Percentiles rank a stretch among this genome's conserved stretches.
phyloP scores from a whole-genome alignment of 2,113 vertebrate genomes.

The Erythrolamprus reginae region DNA sequence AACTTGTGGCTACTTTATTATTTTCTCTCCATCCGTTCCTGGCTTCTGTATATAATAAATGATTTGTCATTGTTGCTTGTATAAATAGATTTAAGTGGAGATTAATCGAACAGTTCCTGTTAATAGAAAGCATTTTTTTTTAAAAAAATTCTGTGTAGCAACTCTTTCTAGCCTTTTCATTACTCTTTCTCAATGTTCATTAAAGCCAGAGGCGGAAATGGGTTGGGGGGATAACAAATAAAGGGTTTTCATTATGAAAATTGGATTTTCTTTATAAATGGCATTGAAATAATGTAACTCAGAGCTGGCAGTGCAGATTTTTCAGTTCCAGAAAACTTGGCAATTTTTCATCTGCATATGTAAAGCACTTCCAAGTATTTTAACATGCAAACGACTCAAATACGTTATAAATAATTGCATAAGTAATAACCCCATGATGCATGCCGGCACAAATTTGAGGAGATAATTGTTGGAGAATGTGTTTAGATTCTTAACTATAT shows the following conservation, averaged over 20 bases:
- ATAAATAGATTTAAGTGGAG: slow-evolving; percentile 18
- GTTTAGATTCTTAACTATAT: not conserved
- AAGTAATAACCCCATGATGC: not conserved
- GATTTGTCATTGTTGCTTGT: slow-evolving; percentile 27
- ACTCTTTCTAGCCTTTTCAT: not conserved
- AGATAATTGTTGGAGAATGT: not conserved
- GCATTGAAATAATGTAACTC: not conserved
- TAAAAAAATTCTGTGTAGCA: slow-evolving; percentile 6
- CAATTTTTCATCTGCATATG: not conserved
- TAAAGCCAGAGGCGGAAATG: slow-evolving; percentile 4
- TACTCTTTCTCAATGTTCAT: slow-evolving; percentile 25
- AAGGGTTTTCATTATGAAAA: not conserved
- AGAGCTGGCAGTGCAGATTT: not conserved
- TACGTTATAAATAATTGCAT: not conserved
- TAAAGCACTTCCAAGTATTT: not conserved
- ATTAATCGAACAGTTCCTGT: slow-evolving; percentile 11
- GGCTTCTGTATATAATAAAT: not conserved
- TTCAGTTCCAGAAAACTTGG: not conserved
- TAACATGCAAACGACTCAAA: not conserved
- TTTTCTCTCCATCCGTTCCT: slow-evolving; percentile 10
- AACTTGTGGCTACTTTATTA: not conserved
- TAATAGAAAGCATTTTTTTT: not conserved
- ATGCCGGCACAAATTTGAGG: not conserved
- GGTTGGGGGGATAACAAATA: not conserved
- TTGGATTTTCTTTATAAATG: not conserved